These are phyloP conservation scores for Orius insidiosus DNA, from an alignment of 1,140 invertebrate species.

Conservation along the genomic window DNA sequence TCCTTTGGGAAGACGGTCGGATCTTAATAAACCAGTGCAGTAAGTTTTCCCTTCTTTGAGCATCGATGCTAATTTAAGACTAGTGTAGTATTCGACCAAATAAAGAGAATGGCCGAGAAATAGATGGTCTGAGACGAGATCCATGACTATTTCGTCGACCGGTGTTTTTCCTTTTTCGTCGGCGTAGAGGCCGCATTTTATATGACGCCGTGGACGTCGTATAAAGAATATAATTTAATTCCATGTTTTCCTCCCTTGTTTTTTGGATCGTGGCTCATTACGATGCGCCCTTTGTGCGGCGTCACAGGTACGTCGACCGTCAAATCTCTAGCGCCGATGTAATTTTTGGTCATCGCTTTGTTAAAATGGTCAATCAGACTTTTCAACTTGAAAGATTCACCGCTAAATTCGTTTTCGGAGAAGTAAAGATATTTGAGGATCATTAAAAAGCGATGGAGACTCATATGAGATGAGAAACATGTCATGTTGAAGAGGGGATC, in stretches of 20 bases:
- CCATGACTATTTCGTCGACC: constrained; percentile 4
- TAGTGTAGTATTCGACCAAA: constrained; percentile 6
- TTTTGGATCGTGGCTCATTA: constrained; percentile 7
- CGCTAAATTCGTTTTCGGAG: background rate
- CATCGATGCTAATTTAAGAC: background rate
- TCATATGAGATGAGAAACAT: constrained; percentile 10
- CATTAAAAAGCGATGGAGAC: constrained; percentile 6
- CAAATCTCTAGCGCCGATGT: background rate
- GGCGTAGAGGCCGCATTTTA: constrained; percentile 5
- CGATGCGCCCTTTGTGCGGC: constrained; percentile 7
- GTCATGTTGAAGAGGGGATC: constrained; percentile 8
- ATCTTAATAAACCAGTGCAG: constrained; percentile 4
- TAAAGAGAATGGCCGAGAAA: constrained; percentile 7
- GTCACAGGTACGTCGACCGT: constrained; percentile 7
- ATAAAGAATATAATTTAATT: constrained; percentile 1
- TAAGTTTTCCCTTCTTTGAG: constrained; percentile 5
- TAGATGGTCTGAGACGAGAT: background rate
- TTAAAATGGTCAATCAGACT: constrained; percentile 3
- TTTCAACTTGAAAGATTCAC: background rate
- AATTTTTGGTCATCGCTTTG: background rate
- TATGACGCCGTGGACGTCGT: constrained; percentile 1
- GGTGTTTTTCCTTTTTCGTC: constrained; percentile 1
- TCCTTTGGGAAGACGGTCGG: constrained; percentile 6
- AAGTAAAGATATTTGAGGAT: constrained; percentile 6
- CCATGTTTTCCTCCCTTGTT: constrained; percentile 3